These are phyloP conservation scores for Microtus oregoni DNA, from an alignment of 2,113 vertebrate species.

Conservation along the genomic window DNA sequence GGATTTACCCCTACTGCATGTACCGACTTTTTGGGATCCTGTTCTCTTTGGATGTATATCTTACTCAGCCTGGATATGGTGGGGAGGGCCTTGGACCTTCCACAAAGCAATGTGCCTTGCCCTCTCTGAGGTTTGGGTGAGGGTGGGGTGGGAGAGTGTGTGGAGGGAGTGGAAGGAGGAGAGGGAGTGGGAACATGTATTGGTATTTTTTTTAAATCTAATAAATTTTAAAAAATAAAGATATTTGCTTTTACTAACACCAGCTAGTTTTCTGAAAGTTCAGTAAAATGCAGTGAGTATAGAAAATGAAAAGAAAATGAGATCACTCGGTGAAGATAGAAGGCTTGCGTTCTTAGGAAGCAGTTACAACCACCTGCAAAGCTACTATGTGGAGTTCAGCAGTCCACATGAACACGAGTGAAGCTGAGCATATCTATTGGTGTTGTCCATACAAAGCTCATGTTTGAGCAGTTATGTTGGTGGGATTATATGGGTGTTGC, in stretches of 20 bases:
- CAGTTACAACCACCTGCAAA: background rate
- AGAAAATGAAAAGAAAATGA: background rate
- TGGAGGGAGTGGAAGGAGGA: too few species aligned
- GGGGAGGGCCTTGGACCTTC: too few species aligned
- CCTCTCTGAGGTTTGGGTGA: too few species aligned
- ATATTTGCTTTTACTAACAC: background rate
- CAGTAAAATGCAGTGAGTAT: background rate
- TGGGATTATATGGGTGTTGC: background rate
- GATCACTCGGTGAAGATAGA: background rate
- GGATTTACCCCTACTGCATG: too few species aligned
- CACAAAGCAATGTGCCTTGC: too few species aligned
- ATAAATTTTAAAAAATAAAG: too few species aligned
- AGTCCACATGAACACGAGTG: background rate
- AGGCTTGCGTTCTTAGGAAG: background rate
- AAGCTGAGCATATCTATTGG: background rate
- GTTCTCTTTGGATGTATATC: too few species aligned
- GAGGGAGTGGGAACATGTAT: too few species aligned
- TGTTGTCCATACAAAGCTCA: background rate
- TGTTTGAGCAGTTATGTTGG: background rate
- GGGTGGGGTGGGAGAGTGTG: too few species aligned
- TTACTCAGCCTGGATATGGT: too few species aligned
- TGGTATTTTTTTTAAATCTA: too few species aligned
- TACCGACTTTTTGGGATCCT: too few species aligned
- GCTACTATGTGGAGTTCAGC: background rate
- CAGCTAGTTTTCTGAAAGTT: background rate